Conservation (phyloP, 2,888 invertebrate genomes). For the Agelastica alni region DNA sequence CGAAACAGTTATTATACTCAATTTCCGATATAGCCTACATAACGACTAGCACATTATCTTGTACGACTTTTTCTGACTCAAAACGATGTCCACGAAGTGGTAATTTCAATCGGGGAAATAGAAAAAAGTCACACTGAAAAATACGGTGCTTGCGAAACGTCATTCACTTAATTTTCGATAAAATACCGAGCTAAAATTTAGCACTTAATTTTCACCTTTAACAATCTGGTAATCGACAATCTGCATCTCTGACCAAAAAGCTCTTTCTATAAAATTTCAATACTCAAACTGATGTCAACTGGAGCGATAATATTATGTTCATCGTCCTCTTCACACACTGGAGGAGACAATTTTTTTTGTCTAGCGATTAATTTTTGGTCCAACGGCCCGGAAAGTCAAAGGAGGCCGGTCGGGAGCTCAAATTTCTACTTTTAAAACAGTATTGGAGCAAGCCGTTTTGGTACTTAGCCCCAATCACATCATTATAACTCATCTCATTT, state of each 20-base stretch:
- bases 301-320: conserved; percentile 38
- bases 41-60: too few species aligned
- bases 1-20: too few species aligned
- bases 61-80: too few species aligned
- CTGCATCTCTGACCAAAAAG: conserved; percentile 6
- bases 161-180: too few species aligned
- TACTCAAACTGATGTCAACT: conserved; percentile 22
- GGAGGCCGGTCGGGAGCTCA: conserved; percentile 45
- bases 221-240: background rate
- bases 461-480: too few species aligned
- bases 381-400: conserved; percentile 56
- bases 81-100: too few species aligned
- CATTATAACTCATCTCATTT: too few species aligned
- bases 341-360: conserved; percentile 43
- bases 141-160: too few species aligned
- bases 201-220: conserved; percentile 1
- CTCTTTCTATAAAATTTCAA: conserved; percentile 12
- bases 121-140: too few species aligned
- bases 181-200: too few species aligned
- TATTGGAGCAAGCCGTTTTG: background rate
- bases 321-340: conserved; percentile 36
- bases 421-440: conserved; percentile 34
- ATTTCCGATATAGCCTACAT: too few species aligned
- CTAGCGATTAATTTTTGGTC: conserved; percentile 43
- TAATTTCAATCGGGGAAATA: too few species aligned